Evolutionary conservation across 2,797 vertebrate genomes (phyloP).

Genomic region (Numenius phaeopus): DNA sequence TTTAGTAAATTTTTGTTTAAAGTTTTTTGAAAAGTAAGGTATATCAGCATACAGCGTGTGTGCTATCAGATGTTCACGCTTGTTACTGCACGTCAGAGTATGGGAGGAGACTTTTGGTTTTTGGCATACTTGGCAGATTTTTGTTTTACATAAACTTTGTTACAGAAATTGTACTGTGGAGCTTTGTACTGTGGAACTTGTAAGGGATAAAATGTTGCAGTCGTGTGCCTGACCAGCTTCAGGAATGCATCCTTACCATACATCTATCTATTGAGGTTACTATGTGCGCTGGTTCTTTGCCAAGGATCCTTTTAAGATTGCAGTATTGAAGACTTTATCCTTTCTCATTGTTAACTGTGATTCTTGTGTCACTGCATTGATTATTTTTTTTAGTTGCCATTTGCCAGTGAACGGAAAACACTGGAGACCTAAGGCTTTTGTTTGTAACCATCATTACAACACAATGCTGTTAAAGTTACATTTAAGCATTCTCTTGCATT

Average conservation of each 20-base stretch:
- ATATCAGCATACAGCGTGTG: fast-evolving
- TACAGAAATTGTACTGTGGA: not conserved
- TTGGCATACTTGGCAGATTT: not conserved
- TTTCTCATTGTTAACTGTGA: not conserved
- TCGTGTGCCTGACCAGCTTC: not conserved
- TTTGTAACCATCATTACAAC: not conserved
- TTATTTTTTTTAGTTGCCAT: not conserved
- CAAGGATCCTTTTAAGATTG: not conserved
- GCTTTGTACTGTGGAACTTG: not conserved
- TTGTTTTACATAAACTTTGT: not conserved
- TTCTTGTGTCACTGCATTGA: not conserved
- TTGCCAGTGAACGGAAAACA: not conserved
- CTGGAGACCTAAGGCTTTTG: not conserved
- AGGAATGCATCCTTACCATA: not conserved
- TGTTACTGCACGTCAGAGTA: not conserved
- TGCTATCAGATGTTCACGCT: not conserved
- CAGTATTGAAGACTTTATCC: not conserved
- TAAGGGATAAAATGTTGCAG: not conserved
- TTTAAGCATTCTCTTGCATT: not conserved
- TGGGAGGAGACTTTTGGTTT: not conserved
- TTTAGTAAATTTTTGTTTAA: not conserved
- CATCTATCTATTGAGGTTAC: not conserved
- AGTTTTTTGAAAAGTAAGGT: not conserved
- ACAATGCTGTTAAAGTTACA: not conserved
- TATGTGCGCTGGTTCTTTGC: not conserved